These are phyloP conservation scores for Conus ventricosus DNA, from an alignment of 1,140 invertebrate species.

Conservation along the genomic window DNA sequence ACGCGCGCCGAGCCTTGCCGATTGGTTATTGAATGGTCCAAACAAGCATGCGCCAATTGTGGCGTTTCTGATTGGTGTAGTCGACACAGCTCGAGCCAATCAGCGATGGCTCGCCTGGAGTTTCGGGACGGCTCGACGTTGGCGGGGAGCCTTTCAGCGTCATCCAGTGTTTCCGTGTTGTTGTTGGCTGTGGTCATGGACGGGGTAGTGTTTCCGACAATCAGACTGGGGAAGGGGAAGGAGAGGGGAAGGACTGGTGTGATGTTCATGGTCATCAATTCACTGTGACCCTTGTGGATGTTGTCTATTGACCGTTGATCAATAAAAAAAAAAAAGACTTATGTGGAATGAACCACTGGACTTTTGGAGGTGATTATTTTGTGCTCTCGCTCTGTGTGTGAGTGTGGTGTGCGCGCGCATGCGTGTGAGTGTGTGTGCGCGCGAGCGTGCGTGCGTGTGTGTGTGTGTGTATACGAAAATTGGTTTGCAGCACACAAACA, in stretches of 20 bases:
- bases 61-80: too few species aligned
- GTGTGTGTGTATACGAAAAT: background rate
- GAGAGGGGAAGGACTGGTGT: background rate
- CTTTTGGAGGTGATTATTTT: background rate
- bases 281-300: conserved; percentile 2
- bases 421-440: background rate
- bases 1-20: too few species aligned
- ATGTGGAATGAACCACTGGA: background rate
- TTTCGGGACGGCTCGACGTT: too few species aligned
- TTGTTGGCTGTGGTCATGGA: too few species aligned
- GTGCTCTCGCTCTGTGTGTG: background rate
- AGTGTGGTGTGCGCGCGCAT: background rate
- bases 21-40: too few species aligned
- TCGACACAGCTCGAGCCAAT: too few species aligned
- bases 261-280: background rate
- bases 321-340: background rate
- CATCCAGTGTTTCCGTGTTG: too few species aligned
- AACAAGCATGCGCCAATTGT: too few species aligned
- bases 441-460: background rate
- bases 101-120: too few species aligned
- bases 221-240: background rate
- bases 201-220: background rate
- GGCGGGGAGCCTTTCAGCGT: too few species aligned
- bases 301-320: background rate
- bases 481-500: too few species aligned